Base-by-base conservation (phyloP, 2,888 invertebrate genomes). In the Polyommatus icarus region DNA sequence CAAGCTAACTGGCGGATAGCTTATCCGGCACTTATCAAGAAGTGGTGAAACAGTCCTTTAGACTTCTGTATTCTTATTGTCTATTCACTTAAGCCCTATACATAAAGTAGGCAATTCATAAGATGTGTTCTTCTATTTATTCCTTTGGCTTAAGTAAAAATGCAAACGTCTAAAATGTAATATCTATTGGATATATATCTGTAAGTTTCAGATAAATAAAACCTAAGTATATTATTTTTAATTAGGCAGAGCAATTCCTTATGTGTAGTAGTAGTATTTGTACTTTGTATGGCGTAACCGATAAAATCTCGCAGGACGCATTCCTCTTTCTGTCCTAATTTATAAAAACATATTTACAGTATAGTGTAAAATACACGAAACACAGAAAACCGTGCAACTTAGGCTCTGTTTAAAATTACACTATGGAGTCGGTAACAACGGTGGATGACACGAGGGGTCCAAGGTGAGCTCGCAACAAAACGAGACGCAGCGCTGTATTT, bases 11-110 rank as follows among this genome's bases (percentile, higher is more conserved):
- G 6, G 36, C 7, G 36, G 36, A 36, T 36, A 36, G 6, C 36
- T 7, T 36, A 36, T 36, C 36, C 32, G 32, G 32, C 32, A 32
- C 1, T 32, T 36, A 36, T 36, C 36, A 36, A 7, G 36, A 36
- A 36, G 6, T 36, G 7, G 36, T 36, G 40, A 40, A 40, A 8
- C 7, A 0, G 40, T 0, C 40, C 40, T 8, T 57, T 57, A 15
- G n/a, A 59, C 59, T 59, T 59, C 81, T 80, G 81, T 79, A 79
- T 82, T 85, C 83, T 89, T 89, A 89, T 89, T 89, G 90, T 89
- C 89, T 88, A 87, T 83, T 88, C 89, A 89, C 89, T 86, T 84
- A 80, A 15, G 10, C 10, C 72, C 57, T 77, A 54, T 20, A 75
- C 29, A 18, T 50, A 29, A 54, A 15, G 50, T 75, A 75, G 75